These are phyloP conservation scores for Irena cyanogastra DNA, from an alignment of 2,113 vertebrate genomes.

Conservation along the genomic window DNA sequence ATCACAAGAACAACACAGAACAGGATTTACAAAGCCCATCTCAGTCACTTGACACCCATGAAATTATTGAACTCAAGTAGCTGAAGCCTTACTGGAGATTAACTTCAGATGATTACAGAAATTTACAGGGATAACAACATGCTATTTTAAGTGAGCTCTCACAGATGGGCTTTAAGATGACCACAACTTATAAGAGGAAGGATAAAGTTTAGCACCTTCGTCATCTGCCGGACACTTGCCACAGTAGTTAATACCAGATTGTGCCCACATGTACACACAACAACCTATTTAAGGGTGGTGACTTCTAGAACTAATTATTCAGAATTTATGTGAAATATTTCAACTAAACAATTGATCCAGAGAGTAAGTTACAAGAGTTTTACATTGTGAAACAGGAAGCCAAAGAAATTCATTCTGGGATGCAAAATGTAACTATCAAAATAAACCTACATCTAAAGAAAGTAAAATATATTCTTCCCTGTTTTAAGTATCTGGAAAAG, in stretches of 20 bases:
- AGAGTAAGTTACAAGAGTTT: neutral
- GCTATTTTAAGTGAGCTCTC: neutral
- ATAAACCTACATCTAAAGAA: neutral
- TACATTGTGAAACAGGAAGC: neutral
- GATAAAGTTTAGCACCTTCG: neutral
- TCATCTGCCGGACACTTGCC: neutral
- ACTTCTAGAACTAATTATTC: neutral
- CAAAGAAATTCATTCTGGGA: neutral
- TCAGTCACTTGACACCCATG: neutral
- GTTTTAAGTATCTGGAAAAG: neutral
- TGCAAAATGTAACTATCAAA: neutral
- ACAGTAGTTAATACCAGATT: neutral
- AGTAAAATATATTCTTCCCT: neutral
- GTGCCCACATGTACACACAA: neutral
- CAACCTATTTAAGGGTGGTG: neutral
- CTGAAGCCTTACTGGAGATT: neutral
- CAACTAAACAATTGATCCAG: neutral
- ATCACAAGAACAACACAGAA: neutral
- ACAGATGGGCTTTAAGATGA: neutral
- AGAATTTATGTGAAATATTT: neutral
- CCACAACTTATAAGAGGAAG: neutral
- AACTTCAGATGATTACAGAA: slow-evolving; percentile 3
- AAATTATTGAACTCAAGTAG: slow-evolving; percentile 5
- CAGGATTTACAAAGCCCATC: neutral
- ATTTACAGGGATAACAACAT: neutral